These are phyloP conservation scores for Eurosta solidaginis DNA, from an alignment of 1,140 invertebrate species.

Conservation along the genomic window DNA sequence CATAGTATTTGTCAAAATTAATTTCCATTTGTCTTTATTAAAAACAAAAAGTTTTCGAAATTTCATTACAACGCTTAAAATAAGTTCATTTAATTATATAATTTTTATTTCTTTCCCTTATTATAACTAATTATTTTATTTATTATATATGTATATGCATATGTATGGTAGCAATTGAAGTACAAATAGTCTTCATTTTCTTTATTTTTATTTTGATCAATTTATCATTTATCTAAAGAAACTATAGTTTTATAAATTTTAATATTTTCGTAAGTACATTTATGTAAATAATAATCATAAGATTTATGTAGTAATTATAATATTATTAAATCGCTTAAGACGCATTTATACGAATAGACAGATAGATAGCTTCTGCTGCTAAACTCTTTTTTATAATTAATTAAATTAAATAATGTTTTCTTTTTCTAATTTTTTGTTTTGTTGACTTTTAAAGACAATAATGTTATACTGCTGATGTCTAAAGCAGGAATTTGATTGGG, in stretches of 20 bases:
- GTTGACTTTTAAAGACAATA: slow-evolving; percentile 8
- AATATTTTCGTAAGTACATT: background rate
- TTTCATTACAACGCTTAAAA: too few relatives aligned
- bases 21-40: too few relatives aligned
- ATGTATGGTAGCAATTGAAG: slow-evolving; percentile 17
- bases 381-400: slow-evolving; percentile 16
- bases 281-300: background rate
- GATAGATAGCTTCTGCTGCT: background rate
- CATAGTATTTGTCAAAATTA: too few relatives aligned
- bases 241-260: background rate
- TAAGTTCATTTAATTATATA: background rate
- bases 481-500: slow-evolving; percentile 10
- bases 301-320: too few relatives aligned
- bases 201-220: background rate
- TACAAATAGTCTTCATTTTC: slow-evolving; percentile 19
- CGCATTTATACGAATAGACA: slow-evolving; percentile 4
- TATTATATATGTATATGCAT: slow-evolving; percentile 3
- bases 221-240: slow-evolving; percentile 31
- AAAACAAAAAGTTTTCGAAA: too few relatives aligned
- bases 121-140: background rate
- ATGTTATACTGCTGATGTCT: slow-evolving; percentile 16
- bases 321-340: slow-evolving; percentile 10
- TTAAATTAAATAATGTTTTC: slow-evolving; percentile 10
- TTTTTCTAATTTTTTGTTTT: slow-evolving; percentile 30
- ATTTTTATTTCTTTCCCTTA: background rate